phyloP scores from a whole-genome alignment of 2,797 vertebrate species.

The Tamandua tetradactyla region DNA sequence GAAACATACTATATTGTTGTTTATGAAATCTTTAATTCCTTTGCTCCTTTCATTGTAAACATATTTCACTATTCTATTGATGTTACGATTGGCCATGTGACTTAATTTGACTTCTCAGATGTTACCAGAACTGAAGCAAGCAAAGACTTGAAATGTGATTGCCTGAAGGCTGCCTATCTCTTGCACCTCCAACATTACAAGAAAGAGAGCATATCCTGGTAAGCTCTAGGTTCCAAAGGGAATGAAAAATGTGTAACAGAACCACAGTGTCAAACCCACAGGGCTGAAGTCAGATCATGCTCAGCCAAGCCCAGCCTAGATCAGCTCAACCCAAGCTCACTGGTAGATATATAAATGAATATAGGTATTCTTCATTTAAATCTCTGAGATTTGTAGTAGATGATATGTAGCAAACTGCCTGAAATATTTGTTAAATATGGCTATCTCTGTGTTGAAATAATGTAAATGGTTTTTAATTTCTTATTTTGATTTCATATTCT shows the following conservation, averaged over 20 bases:
- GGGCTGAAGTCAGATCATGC: background rate
- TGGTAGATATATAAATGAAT: background rate
- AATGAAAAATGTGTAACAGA: background rate
- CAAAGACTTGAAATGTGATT: background rate
- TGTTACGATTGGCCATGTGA: background rate
- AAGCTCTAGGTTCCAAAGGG: background rate
- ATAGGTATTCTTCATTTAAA: conserved; percentile 10
- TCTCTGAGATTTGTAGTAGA: background rate
- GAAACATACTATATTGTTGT: background rate
- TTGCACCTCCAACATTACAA: background rate
- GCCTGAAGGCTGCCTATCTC: background rate
- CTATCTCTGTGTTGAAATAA: background rate
- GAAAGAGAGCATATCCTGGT: background rate
- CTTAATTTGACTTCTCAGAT: background rate
- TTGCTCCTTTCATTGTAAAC: background rate
- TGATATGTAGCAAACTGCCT: background rate
- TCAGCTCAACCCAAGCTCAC: background rate
- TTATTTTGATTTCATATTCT: conserved; percentile 10
- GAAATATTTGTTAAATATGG: background rate
- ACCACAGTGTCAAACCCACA: background rate
- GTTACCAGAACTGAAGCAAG: background rate
- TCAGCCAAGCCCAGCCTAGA: background rate
- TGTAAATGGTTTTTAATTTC: background rate
- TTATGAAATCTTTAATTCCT: background rate
- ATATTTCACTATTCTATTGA: background rate